These are phyloP conservation scores for Orthosia gothica DNA, from an alignment of 2,888 invertebrate genomes.

Conservation along the genomic window DNA sequence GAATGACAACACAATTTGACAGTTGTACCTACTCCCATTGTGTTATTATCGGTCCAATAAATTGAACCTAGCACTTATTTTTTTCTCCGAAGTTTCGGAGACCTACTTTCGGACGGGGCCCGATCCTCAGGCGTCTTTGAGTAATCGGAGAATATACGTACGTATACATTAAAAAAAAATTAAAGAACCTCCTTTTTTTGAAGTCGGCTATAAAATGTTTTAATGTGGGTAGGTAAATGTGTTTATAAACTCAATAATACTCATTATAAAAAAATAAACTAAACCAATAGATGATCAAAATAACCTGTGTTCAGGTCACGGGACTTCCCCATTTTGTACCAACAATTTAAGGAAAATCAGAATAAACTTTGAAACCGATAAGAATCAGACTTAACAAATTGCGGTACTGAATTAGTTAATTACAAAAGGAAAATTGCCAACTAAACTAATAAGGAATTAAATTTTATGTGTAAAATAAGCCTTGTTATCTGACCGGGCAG, in stretches of 20 bases:
- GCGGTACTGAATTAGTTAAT: constrained; percentile 2
- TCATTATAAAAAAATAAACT: background rate
- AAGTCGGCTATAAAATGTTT: no score
- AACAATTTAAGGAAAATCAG: constrained; percentile 8
- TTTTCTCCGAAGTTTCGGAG: no score
- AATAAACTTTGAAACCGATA: background rate
- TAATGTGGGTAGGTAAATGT: background rate
- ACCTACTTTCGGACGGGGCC: no score
- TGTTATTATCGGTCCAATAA: no score
- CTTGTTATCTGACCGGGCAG: constrained; percentile 23
- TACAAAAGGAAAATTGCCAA: background rate
- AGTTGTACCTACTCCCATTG: no score
- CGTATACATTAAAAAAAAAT: no score
- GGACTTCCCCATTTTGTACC: constrained; percentile 9
- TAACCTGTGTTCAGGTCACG: background rate
- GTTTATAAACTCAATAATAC: background rate
- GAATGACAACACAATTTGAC: no score
- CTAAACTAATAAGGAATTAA: background rate
- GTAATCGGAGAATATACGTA: no score
- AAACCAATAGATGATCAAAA: background rate
- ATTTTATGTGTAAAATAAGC: constrained; percentile 15
- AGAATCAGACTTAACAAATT: background rate
- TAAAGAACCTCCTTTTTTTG: no score
- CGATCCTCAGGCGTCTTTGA: no score
- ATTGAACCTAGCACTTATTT: no score